Conservation (phyloP, 30 jellyfish, hydroid and myxozoan species). For the Mastigias papua region DNA sequence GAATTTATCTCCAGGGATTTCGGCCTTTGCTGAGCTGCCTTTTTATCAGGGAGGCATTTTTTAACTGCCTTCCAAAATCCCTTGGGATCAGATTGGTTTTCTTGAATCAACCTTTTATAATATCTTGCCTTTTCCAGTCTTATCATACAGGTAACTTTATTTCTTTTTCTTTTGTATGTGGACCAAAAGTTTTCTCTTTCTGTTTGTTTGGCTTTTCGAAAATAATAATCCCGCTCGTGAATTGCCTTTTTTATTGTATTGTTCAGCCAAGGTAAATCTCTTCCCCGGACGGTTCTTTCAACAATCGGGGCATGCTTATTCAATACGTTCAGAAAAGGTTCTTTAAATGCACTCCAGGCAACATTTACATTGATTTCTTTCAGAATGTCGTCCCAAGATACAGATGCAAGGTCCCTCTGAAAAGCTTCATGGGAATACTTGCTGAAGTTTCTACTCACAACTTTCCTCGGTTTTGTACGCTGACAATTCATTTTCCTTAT, state of each 20-base stretch:
- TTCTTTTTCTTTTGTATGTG: slow-evolving; percentile 43
- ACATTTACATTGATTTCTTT: slow-evolving; percentile 37
- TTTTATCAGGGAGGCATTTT: slow-evolving; percentile 72
- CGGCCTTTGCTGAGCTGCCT: slow-evolving; percentile 56
- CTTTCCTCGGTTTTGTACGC: slow-evolving; percentile 55
- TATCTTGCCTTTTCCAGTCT: slow-evolving; percentile 64
- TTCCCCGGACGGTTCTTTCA: slow-evolving; percentile 68
- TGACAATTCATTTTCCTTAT: slow-evolving; percentile 50
- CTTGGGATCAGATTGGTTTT: slow-evolving; percentile 65
- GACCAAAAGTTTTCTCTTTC: slow-evolving; percentile 43
- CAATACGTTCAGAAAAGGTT: slow-evolving; percentile 27
- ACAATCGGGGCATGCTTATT: slow-evolving; percentile 64
- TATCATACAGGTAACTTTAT: not conserved
- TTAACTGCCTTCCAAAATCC: slow-evolving; percentile 71
- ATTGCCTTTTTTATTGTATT: slow-evolving; percentile 35
- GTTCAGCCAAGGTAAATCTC: slow-evolving; percentile 67
- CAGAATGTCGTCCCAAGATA: slow-evolving; percentile 60
- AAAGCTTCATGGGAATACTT: slow-evolving; percentile 60
- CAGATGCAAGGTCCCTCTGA: slow-evolving; percentile 61
- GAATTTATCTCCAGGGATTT: slow-evolving; percentile 56
- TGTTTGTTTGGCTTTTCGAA: slow-evolving; percentile 43
- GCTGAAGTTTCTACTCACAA: slow-evolving; percentile 64
- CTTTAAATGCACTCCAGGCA: slow-evolving; percentile 60
- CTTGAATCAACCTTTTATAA: slow-evolving; percentile 46
- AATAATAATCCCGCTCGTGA: slow-evolving; percentile 53